Evolutionary conservation across 2,797 vertebrate species (phyloP).

Genomic region (Acanthis flammea): DNA sequence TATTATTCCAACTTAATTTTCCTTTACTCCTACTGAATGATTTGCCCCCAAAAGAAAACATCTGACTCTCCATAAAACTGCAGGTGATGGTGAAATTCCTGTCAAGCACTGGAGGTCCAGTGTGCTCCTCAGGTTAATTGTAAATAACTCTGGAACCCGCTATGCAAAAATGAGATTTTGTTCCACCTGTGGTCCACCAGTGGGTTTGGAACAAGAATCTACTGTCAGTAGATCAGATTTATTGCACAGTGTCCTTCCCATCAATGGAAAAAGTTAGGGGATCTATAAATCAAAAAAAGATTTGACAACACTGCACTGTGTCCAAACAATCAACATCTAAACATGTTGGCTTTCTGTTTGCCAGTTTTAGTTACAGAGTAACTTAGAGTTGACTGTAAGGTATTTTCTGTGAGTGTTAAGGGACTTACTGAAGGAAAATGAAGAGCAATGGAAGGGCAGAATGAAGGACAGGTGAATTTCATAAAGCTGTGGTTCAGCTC

Average conservation of each 20-base stretch:
- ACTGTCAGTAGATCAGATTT: not conserved
- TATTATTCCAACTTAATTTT: not conserved
- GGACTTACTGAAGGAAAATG: not conserved
- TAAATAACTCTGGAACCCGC: not conserved
- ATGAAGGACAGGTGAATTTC: not conserved
- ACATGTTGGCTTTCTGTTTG: not conserved
- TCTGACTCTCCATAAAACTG: not conserved
- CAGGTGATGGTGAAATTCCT: not conserved
- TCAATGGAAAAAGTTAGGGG: not conserved
- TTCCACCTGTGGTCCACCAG: not conserved
- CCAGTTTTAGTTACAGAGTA: not conserved
- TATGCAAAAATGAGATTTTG: not conserved
- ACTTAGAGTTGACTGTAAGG: not conserved
- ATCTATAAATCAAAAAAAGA: not conserved
- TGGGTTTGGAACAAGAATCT: not conserved
- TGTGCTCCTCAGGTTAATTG: not conserved
- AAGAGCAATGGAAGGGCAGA: not conserved
- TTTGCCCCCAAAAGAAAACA: conserved; percentile 6
- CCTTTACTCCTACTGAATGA: conserved; percentile 3
- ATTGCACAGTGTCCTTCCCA: not conserved
- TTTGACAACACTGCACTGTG: not conserved
- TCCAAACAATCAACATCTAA: not conserved
- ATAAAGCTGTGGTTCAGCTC: not conserved
- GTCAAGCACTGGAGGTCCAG: not conserved
- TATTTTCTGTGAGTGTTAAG: not conserved